phyloP scores from a whole-genome alignment of 1,140 invertebrate genomes.

The Bombus pascuorum region DNA sequence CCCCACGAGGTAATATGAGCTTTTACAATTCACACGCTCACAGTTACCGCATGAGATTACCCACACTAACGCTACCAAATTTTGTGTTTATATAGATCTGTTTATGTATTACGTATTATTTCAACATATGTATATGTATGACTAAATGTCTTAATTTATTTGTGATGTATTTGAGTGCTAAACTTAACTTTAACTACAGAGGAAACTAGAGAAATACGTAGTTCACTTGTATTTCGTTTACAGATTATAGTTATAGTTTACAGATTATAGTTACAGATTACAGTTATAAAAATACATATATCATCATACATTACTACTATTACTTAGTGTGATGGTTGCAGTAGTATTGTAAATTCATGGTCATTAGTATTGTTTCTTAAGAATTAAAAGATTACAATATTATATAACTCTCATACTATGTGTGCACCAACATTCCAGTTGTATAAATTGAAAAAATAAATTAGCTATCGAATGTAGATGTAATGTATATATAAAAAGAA shows the following conservation, averaged over 20 bases:
- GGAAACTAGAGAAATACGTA: background rate
- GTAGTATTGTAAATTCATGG: constrained; percentile 7
- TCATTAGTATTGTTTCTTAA: background rate
- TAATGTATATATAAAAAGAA: background rate
- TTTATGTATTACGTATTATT: constrained; percentile 3
- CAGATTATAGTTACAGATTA: too few relatives aligned
- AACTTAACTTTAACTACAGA: background rate
- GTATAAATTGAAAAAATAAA: background rate
- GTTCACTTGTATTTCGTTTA: background rate
- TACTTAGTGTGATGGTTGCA: background rate
- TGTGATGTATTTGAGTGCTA: background rate
- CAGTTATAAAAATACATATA: constrained; percentile 5
- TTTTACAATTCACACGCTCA: constrained; percentile 85
- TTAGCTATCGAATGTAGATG: background rate
- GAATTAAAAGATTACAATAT: background rate
- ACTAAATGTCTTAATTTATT: background rate
- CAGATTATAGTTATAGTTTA: background rate
- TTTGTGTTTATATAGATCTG: constrained; percentile 21
- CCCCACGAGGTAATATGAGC: constrained; percentile 90
- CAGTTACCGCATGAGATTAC: constrained; percentile 97
- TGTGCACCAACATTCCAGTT: background rate
- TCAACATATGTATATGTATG: background rate
- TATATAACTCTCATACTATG: background rate
- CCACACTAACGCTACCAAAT: constrained; percentile 81
- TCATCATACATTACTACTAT: constrained; percentile 2